phyloP scores from a whole-genome alignment of 2,888 invertebrate species.

The Sipha maydis region DNA sequence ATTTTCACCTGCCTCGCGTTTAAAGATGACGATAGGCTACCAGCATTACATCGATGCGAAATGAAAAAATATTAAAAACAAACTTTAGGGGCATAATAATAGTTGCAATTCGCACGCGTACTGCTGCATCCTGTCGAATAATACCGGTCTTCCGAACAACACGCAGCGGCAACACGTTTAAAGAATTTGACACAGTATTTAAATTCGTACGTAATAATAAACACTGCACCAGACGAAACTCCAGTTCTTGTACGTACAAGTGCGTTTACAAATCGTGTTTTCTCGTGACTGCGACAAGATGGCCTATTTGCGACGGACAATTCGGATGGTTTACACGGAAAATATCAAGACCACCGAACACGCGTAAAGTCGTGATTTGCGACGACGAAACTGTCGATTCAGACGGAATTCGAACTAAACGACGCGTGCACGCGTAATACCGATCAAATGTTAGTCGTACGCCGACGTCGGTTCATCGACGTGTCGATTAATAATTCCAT shows the following conservation, averaged over 20 bases:
- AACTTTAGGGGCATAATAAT: not conserved
- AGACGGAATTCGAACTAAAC: too few relatives aligned
- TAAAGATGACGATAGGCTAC: not conserved
- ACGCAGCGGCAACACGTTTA: slow-evolving; percentile 23
- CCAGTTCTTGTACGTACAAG: not conserved
- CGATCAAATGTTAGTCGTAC: too few relatives aligned
- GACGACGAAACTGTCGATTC: too few relatives aligned
- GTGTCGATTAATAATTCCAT: too few relatives aligned
- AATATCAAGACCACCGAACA: not conserved
- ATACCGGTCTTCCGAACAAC: slow-evolving; percentile 1
- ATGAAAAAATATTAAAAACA: not conserved
- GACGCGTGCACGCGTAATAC: too few relatives aligned
- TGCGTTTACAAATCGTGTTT: slow-evolving; percentile 10
- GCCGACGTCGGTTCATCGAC: too few relatives aligned
- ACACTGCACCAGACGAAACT: not conserved
- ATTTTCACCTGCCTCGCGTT: not conserved
- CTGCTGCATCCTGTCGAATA: slow-evolving; percentile 1
- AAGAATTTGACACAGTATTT: slow-evolving; percentile 46
- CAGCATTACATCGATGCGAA: not conserved
- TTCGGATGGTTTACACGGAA: not conserved
- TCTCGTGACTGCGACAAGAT: not conserved
- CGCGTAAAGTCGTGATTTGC: too few relatives aligned
- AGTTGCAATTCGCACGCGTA: not conserved
- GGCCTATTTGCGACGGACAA: not conserved
- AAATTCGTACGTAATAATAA: not conserved